Evolutionary conservation across 1,140 invertebrate genomes (phyloP).

Genomic region (Hycleus phaleratus): DNA sequence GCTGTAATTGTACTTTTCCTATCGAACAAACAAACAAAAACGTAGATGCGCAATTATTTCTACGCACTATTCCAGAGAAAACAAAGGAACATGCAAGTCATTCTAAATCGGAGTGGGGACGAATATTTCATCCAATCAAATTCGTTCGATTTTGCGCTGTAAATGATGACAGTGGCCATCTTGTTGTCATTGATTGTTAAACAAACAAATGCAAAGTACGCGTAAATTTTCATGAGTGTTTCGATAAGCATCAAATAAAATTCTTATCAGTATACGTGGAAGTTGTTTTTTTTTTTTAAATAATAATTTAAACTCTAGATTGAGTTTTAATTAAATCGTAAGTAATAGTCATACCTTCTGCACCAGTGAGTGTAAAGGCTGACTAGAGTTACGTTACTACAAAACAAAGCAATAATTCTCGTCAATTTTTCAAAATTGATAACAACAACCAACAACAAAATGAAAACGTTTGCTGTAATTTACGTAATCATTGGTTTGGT

Average conservation of each 20-base stretch:
- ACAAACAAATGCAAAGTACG: too few relatives aligned
- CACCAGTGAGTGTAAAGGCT: conserved; percentile 85
- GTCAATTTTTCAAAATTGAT: neutral
- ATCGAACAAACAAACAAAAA: too few relatives aligned
- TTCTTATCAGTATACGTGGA: too few relatives aligned
- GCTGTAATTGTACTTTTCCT: neutral
- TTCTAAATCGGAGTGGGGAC: too few relatives aligned
- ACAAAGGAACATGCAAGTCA: too few relatives aligned
- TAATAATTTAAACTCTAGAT: conserved; percentile 8
- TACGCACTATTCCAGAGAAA: neutral
- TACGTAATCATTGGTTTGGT: conserved; percentile 28
- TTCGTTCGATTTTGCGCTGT: too few relatives aligned
- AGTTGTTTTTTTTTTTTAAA: neutral
- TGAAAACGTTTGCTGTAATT: conserved; percentile 44
- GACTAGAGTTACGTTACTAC: conserved; percentile 20
- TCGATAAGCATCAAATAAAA: too few relatives aligned
- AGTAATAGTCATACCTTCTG: conserved; percentile 55
- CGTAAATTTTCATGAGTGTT: too few relatives aligned
- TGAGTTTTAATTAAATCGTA: conserved; percentile 31
- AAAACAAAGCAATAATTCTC: neutral
- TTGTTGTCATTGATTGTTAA: too few relatives aligned
- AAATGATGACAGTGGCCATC: too few relatives aligned
- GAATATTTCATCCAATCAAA: too few relatives aligned
- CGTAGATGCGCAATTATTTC: neutral
- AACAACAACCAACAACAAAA: conserved; percentile 29